Percentiles rank a stretch among this genome's conserved stretches.
These are phyloP conservation scores for Sarcophaga carnaria DNA, from an alignment of 2,888 invertebrate species.

Conservation along the genomic window DNA sequence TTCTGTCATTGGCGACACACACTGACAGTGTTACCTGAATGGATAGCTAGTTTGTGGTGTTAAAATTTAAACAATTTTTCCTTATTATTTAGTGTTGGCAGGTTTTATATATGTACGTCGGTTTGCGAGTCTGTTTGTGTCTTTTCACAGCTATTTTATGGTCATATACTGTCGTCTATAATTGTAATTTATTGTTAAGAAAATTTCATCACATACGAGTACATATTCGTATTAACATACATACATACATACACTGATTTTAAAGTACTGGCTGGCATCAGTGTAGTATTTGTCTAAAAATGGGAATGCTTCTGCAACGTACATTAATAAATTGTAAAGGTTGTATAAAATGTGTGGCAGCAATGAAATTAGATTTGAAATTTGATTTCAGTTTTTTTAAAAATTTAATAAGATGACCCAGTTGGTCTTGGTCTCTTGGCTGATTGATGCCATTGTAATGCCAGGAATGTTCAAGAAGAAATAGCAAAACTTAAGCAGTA, in stretches of 20 bases:
- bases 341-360: constrained; percentile 12
- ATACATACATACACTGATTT: background rate
- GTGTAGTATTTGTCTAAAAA: background rate
- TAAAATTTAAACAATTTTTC: background rate
- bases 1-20: constrained; percentile 38
- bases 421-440: no score
- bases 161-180: constrained; percentile 56
- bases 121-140: constrained; percentile 1
- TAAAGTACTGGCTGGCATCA: background rate
- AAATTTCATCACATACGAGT: constrained; percentile 9
- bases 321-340: background rate
- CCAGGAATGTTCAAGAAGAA: no score
- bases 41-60: background rate
- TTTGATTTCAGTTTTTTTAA: no score
- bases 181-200: constrained; percentile 64
- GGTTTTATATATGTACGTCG: background rate
- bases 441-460: no score
- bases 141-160: constrained; percentile 44
- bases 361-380: background rate
- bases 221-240: background rate
- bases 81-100: constrained; percentile 1
- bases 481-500: no score
- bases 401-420: no score
- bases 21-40: constrained; percentile 1
- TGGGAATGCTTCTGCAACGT: background rate